Percentiles rank a stretch among this genome's conserved stretches.
These are phyloP conservation scores for Pelosia muscerda DNA, from an alignment of 2,888 invertebrate species.

Conservation along the genomic window DNA sequence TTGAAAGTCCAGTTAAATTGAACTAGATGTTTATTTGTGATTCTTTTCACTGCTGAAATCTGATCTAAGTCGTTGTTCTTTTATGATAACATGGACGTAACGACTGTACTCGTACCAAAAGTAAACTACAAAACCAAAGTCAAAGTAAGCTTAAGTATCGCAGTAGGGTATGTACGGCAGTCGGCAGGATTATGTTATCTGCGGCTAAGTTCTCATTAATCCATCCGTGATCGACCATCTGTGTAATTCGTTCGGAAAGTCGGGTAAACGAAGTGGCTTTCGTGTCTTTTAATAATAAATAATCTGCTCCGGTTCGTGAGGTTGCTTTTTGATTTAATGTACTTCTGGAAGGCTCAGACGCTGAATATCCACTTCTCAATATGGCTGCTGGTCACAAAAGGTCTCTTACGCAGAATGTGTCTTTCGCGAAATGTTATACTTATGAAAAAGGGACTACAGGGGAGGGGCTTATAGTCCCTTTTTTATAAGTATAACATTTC, in stretches of 20 bases:
- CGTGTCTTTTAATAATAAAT: constrained; percentile 1
- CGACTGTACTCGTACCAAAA: background rate
- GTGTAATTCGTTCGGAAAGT: background rate
- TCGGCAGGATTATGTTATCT: constrained; percentile 2
- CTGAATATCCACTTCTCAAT: too few species aligned
- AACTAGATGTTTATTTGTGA: background rate
- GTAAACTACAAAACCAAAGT: background rate
- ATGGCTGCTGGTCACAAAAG: too few species aligned
- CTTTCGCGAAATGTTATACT: too few species aligned
- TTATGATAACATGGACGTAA: background rate
- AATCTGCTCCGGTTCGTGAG: background rate
- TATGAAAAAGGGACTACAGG: too few species aligned
- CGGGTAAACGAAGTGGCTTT: background rate
- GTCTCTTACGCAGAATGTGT: too few species aligned
- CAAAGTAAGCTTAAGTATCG: background rate
- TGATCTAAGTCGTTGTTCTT: background rate
- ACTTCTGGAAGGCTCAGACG: too few species aligned
- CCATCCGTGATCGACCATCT: background rate
- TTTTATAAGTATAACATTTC: too few species aligned
- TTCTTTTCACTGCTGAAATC: background rate
- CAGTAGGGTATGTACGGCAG: background rate
- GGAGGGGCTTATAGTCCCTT: too few species aligned
- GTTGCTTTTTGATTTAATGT: background rate
- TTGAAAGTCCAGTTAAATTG: background rate
- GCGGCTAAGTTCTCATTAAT: background rate